Evolutionary conservation across 2,113 vertebrate genomes (phyloP), one percentile per base, ranked within the genome.

Genomic region (Heterotilapia buettikoferi): DNA sequence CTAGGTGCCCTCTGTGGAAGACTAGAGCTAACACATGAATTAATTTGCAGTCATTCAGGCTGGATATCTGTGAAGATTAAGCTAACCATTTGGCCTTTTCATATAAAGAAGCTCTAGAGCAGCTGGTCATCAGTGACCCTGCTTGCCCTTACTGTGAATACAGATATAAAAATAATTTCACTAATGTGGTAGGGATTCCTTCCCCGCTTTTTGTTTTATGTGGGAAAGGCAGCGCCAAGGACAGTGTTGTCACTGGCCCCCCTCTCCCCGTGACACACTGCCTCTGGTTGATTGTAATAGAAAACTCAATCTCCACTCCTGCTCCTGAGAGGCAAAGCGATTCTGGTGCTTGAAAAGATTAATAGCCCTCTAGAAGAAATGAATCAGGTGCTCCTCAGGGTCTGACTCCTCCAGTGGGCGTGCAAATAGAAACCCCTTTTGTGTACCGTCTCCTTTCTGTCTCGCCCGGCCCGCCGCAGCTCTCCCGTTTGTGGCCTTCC

Each of bases 351-450:
- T 95, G 94, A 94, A 93, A 94, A 96, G 95, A 96, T 96, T 91
- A 96, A 96, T 96, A 94, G 95, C 96, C 95, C 96, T 95, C 90
- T 80, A 96, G 94, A 94, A 96, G 94, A 95, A 96, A 96, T 96
- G 92, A 96, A 96, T 97, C 96, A 93, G 94, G 91, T 91, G 91
- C 94, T 96, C 95, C 94, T 95, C 45, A 57, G 91, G 94, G 95
- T 91, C 86, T 86, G 90, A 93, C 91, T 94, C 92, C 85, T 93
- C 88, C 89, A 86, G 84, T 91, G 93, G 89, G 80, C 45, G 79
- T 82, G 86, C 93, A 92, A 92, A 94, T 90, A 93, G 82, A 91
- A 92, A 94, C 89, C 88, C 90, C 89, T 89, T 93, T 94, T 93
- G 89, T 91, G 92, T 85, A 16, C 78, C 57, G 38, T 87, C 87